Percentiles rank a stretch among this genome's conserved stretches.
Evolutionary conservation across 2,113 vertebrate species (phyloP).

Genomic region (Ammodramus savannarum): DNA sequence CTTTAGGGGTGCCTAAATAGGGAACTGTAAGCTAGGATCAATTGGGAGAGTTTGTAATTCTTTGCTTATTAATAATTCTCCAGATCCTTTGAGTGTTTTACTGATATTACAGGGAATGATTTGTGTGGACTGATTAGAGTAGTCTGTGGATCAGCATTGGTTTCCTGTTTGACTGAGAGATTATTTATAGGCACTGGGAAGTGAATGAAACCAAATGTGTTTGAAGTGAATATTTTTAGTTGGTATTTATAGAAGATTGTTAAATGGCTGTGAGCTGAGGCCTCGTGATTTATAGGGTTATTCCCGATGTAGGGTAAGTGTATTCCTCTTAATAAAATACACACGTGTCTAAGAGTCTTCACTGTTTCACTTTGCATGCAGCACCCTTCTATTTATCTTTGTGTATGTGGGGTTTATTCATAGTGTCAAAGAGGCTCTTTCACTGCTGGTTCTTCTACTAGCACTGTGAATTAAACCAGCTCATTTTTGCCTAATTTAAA

Average conservation of each 20-base stretch:
- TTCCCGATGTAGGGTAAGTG: background rate
- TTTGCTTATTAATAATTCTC: background rate
- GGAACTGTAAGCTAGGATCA: background rate
- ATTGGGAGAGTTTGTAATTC: background rate
- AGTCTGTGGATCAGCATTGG: slow-evolving; percentile 9
- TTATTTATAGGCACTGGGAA: slow-evolving; percentile 23
- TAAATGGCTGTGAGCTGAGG: background rate
- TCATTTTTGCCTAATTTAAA: slow-evolving; percentile 14
- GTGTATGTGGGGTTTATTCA: background rate
- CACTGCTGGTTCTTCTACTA: background rate
- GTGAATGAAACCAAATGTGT: slow-evolving; percentile 23
- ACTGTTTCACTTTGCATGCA: slow-evolving; percentile 20
- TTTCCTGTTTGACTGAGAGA: slow-evolving; percentile 8
- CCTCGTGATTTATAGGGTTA: background rate
- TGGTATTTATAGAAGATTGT: slow-evolving; percentile 23
- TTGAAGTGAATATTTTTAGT: slow-evolving; percentile 36
- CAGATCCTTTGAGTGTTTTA: background rate
- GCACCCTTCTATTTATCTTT: slow-evolving; percentile 14
- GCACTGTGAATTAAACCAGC: background rate
- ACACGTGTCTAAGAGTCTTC: background rate
- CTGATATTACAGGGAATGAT: slow-evolving; percentile 23
- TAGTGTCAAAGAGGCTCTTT: background rate
- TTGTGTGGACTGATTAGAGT: slow-evolving; percentile 26
- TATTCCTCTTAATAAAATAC: slow-evolving; percentile 48
- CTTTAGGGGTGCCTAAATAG: background rate